Conservation (phyloP, 2,797 vertebrate species). For the Chrosomus eos region DNA sequence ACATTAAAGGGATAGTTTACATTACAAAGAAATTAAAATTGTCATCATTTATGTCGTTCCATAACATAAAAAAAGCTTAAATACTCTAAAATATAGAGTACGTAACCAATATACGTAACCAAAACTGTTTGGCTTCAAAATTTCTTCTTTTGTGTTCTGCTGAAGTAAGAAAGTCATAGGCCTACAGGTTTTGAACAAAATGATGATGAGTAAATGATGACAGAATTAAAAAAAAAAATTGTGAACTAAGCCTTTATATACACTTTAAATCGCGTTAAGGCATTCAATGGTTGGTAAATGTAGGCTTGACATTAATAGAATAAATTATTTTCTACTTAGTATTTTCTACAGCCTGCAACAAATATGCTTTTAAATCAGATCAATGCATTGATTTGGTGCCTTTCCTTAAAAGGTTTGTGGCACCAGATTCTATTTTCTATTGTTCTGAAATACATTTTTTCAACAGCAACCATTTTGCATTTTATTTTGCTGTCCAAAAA, state of each 20-base stretch:
- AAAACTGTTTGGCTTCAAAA: neutral
- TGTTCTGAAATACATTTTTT: conserved; percentile 11
- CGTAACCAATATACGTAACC: too few relatives aligned
- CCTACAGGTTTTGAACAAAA: neutral
- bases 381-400: conserved; percentile 10
- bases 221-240: neutral
- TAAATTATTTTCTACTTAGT: neutral
- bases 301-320: neutral
- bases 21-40: neutral
- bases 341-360: neutral
- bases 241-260: neutral
- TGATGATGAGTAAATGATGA: neutral
- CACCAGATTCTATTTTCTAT: conserved; percentile 12
- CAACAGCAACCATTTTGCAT: neutral
- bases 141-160: neutral
- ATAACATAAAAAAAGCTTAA: neutral
- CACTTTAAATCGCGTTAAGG: neutral
- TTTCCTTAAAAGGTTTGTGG: conserved; percentile 42
- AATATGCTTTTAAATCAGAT: neutral
- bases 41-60: neutral
- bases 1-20: neutral
- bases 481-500: neutral
- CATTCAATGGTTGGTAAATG: neutral
- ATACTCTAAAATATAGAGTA: too few relatives aligned
- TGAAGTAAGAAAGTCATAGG: neutral